Base-by-base conservation (phyloP, 2,113 vertebrate genomes). In the Blennius ocellaris region DNA sequence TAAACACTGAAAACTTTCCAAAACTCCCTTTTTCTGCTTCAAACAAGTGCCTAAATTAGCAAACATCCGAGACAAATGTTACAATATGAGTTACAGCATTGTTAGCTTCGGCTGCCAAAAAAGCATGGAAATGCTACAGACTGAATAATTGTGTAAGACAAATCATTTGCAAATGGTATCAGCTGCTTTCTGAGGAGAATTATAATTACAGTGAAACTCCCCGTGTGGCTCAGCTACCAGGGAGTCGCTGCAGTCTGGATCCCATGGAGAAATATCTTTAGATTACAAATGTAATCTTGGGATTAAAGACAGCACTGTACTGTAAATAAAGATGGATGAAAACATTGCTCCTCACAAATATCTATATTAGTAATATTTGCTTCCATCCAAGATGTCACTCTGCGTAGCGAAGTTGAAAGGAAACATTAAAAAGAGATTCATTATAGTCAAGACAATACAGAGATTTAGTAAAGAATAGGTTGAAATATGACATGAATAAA, bases 211-310 rank as follows among this genome's bases (percentile, higher is more conserved):
- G 30, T 53, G 8, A 21, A 76, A 73, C 64, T 81, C 65, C 75
- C 84, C 63, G 16, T 15, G 66, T 2, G 14, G 65, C 43, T 73
- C 58, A 70, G 54, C 62, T 61, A 62, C 21, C 48, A 57, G 62
- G 48, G 59, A 41, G 11, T 41, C 58, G 21, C 50, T 65, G 53
- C 52, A 69, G 64, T 73, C 48, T 15, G 14, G 15, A 76, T 66
- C 81, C 80, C 75, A 50, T 40, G 55, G 80, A 86, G 70, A 80
- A 86, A 87, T 74, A 78, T 40, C 47, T 73, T 52, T 69, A 78
- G 83, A 84, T 89, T 83, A 90, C 51, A 76, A 62, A 81, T 14
- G 38, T 83, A 80, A 87, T 90, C 68, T 59, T 62, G 39, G 71
- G 71, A 82, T 81, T 81, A 85, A 69, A 77, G 65, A 70, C 10